These are phyloP conservation scores for Rotaria socialis DNA, from an alignment of 2,888 invertebrate genomes.

Conservation along the genomic window DNA sequence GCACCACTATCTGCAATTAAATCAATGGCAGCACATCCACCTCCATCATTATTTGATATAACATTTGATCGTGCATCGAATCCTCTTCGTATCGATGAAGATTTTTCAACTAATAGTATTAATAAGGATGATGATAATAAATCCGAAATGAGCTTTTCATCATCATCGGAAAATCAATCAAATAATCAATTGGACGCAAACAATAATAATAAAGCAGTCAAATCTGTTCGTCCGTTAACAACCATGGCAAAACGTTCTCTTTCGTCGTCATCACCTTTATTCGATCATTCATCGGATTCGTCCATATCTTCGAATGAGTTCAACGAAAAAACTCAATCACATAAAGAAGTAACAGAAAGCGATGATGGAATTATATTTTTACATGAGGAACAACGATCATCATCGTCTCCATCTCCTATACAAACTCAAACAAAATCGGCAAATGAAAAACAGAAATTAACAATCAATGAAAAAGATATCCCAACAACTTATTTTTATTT, in stretches of 20 bases:
- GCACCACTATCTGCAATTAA: not conserved
- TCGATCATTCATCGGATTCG: conserved; percentile 28
- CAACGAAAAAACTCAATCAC: not conserved
- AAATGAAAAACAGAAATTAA: not conserved
- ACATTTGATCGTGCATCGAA: conserved; percentile 23
- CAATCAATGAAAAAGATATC: not conserved
- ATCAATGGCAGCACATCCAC: not conserved
- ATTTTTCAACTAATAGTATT: not conserved
- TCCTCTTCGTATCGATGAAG: conserved; percentile 35
- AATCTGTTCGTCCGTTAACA: not conserved
- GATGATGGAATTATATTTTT: conserved; percentile 24
- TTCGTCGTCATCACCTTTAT: not conserved
- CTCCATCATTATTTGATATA: not conserved
- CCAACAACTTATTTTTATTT: conserved; percentile 58
- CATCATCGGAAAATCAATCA: not conserved
- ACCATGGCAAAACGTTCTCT: not conserved
- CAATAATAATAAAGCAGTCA: not conserved
- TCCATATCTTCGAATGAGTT: not conserved
- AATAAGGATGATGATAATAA: not conserved
- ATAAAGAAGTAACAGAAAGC: not conserved
- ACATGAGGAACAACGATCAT: not conserved
- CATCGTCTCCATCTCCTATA: not conserved
- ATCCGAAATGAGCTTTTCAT: not conserved
- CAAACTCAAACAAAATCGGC: not conserved
- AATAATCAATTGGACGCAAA: not conserved